A percentile compares a stretch with the other conserved stretches of the same genome.
Evolutionary conservation across 2,888 invertebrate genomes (phyloP).

Genomic region (Hypselothyrea guttata): DNA sequence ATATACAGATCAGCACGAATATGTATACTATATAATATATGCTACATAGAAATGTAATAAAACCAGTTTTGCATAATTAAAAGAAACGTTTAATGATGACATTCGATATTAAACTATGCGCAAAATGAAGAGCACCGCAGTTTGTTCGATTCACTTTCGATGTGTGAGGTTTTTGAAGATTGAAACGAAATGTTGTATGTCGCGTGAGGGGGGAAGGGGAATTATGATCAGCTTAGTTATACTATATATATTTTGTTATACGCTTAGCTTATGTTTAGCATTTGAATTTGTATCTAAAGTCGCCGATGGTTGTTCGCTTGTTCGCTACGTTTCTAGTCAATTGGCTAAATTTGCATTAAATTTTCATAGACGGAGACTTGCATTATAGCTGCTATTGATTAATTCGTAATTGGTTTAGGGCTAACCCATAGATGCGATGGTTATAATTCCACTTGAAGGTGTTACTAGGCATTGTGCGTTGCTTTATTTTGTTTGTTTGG

Average conservation of each 20-base stretch:
- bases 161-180: conserved; percentile 17
- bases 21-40: conserved; percentile 39
- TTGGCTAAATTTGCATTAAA: conserved; percentile 66
- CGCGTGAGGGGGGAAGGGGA: conserved; percentile 10
- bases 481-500: conserved; percentile 51
- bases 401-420: not conserved
- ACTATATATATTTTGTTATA: conserved; percentile 31
- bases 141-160: conserved; percentile 18
- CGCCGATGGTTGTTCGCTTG: conserved; percentile 21
- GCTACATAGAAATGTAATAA: conserved; percentile 53
- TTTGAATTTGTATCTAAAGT: conserved; percentile 57
- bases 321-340: conserved; percentile 64
- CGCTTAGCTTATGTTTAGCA: conserved; percentile 36
- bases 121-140: conserved; percentile 23
- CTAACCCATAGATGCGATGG: conserved; percentile 17
- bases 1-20: conserved; percentile 42
- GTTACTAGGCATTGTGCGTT: conserved; percentile 62
- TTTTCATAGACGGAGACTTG: conserved; percentile 20
- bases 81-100: conserved; percentile 65
- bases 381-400: conserved; percentile 31
- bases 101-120: conserved; percentile 44
- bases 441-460: conserved; percentile 17
- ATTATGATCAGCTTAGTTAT: conserved; percentile 42
- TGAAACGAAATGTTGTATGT: conserved; percentile 11
- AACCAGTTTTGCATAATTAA: conserved; percentile 56